phyloP scores from a whole-genome alignment of 2,888 invertebrate genomes.

The Ecliptopera silaceata region DNA sequence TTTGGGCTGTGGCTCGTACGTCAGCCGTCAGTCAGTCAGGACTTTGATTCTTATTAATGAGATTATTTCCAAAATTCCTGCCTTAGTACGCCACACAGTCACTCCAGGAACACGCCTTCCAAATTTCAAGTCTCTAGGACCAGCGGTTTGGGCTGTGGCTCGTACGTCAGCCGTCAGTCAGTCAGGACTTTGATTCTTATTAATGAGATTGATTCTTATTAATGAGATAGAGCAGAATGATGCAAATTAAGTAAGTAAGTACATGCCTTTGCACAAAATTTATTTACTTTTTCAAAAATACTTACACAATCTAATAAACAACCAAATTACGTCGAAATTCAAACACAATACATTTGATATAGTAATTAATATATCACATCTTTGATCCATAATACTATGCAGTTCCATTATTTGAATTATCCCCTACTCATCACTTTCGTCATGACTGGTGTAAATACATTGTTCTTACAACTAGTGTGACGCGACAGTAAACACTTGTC shows the following conservation, averaged over 20 bases:
- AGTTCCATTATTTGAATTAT: conserved; percentile 58
- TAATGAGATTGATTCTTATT: no score
- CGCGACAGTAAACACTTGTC: conserved; percentile 65
- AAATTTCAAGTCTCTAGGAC: no score
- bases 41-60: no score
- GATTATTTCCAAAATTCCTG: no score
- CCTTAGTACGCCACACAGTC: no score
- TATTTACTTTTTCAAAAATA: conserved; percentile 40
- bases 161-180: no score
- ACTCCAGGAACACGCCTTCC: no score
- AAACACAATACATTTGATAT: conserved; percentile 63
- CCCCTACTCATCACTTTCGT: conserved; percentile 52
- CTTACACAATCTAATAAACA: conserved; percentile 48
- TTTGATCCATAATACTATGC: conserved; percentile 75
- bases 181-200: no score
- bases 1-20: no score
- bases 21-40: no score
- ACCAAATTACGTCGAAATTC: conserved; percentile 41
- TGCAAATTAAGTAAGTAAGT: no score
- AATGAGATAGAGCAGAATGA: conserved; percentile 17
- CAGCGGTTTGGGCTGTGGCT: no score
- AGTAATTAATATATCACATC: conserved; percentile 78
- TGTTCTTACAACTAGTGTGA: conserved; percentile 52
- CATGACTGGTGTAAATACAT: conserved; percentile 44
- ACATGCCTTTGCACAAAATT: conserved; percentile 27